Conservation (phyloP, 1,140 invertebrate species). For the Drosophila watanabei region DNA sequence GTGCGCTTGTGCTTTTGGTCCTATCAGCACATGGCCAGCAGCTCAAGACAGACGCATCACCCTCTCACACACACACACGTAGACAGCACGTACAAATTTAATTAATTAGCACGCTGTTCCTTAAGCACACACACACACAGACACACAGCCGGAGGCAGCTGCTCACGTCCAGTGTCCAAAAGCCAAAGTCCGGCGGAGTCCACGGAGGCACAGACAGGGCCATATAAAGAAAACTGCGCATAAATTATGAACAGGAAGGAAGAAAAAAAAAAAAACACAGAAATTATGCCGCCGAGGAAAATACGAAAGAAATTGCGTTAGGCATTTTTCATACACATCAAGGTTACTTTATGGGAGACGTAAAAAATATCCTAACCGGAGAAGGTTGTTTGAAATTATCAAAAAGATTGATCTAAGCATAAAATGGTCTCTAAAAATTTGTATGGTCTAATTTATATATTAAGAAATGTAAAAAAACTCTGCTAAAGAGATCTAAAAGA, state of each 20-base stretch:
- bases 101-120: constrained; percentile 83
- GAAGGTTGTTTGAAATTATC: background rate
- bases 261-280: constrained; percentile 13
- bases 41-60: constrained; percentile 53
- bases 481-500: too few species aligned
- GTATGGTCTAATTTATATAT: too few species aligned
- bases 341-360: constrained; percentile 3
- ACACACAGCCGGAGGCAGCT: constrained; percentile 14
- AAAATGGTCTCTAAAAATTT: background rate
- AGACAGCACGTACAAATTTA: constrained; percentile 79
- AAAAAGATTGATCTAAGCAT: background rate
- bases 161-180: constrained; percentile 62
- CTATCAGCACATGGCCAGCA: constrained; percentile 60
- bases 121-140: constrained; percentile 57
- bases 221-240: constrained; percentile 74
- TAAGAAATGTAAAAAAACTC: too few species aligned
- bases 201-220: constrained; percentile 23
- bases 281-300: constrained; percentile 26
- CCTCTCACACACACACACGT: constrained; percentile 23
- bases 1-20: constrained; percentile 24
- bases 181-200: constrained; percentile 50
- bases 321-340: constrained; percentile 39
- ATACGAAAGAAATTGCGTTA: constrained; percentile 34
- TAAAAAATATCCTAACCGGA: background rate
- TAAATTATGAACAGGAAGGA: constrained; percentile 80